Percentiles rank a stretch among this genome's conserved stretches.
These are phyloP conservation scores for Rutpela maculata DNA, from an alignment of 2,888 invertebrate species.

Conservation along the genomic window DNA sequence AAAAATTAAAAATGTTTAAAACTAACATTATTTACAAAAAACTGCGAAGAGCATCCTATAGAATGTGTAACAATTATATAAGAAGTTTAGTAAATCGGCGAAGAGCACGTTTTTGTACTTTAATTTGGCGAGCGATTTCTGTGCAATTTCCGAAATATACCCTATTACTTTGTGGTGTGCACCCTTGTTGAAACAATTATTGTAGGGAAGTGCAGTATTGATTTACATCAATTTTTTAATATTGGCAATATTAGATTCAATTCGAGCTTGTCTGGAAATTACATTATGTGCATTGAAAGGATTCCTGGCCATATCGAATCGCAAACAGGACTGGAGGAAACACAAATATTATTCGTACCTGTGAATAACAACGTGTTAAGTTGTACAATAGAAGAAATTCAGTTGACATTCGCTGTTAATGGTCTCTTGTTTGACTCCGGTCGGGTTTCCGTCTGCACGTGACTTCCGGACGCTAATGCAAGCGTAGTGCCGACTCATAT, in stretches of 20 bases:
- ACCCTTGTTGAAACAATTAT: too few relatives aligned
- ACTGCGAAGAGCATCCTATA: too few relatives aligned
- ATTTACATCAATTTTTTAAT: too few relatives aligned
- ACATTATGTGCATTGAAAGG: background rate
- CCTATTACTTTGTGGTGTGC: too few relatives aligned
- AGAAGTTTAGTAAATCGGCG: too few relatives aligned
- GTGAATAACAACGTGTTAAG: constrained; percentile 14
- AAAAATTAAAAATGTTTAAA: too few relatives aligned
- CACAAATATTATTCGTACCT: constrained; percentile 20
- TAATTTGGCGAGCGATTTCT: too few relatives aligned
- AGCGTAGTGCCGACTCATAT: constrained; percentile 56
- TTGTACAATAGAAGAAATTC: constrained; percentile 51
- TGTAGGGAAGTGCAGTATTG: too few relatives aligned
- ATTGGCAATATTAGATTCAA: background rate
- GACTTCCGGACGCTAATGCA: constrained; percentile 63
- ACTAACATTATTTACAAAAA: too few relatives aligned
- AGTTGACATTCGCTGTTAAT: constrained; percentile 59
- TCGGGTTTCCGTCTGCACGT: constrained; percentile 63
- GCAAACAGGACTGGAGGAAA: background rate
- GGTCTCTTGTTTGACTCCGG: constrained; percentile 62
- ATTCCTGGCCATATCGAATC: constrained; percentile 3
- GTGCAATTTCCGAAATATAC: too few relatives aligned
- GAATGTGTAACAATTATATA: too few relatives aligned
- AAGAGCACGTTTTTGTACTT: too few relatives aligned
- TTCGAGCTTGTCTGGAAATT: background rate